Conservation (phyloP, 1,140 invertebrate genomes). For the Dinothrombium tinctorium region DNA sequence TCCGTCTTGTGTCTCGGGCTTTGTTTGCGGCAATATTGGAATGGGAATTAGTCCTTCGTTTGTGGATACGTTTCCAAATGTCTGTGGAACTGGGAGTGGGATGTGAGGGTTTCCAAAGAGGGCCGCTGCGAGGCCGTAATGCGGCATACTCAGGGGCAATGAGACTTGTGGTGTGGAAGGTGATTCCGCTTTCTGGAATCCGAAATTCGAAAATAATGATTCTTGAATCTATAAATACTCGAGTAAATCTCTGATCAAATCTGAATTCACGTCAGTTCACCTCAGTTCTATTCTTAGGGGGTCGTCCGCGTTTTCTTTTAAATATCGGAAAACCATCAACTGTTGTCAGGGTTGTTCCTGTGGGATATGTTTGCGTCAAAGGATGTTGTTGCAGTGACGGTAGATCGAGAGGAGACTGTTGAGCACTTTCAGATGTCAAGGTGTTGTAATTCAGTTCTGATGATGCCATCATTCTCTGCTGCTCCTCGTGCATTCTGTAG, state of each 20-base stretch:
- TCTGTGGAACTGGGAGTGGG: too few relatives aligned
- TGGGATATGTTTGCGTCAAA: slow-evolving; percentile 26
- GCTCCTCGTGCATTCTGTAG: slow-evolving; percentile 59
- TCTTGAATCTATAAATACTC: too few relatives aligned
- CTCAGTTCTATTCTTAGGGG: slow-evolving; percentile 53
- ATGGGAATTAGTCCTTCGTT: slow-evolving; percentile 7
- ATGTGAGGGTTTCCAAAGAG: too few relatives aligned
- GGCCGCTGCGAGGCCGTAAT: too few relatives aligned
- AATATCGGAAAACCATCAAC: slow-evolving; percentile 51
- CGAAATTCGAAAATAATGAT: too few relatives aligned
- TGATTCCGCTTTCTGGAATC: too few relatives aligned
- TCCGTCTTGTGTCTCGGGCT: slow-evolving; percentile 21
- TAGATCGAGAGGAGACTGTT: neutral
- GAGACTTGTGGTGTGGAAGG: too few relatives aligned
- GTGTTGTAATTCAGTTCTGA: slow-evolving; percentile 18
- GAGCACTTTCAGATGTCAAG: slow-evolving; percentile 1
- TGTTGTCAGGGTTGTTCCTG: slow-evolving; percentile 26
- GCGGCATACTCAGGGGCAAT: too few relatives aligned
- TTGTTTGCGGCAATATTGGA: slow-evolving; percentile 8
- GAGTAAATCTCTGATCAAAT: too few relatives aligned
- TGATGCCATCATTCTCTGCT: slow-evolving; percentile 28
- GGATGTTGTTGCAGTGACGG: slow-evolving; percentile 11
- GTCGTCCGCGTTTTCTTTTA: slow-evolving; percentile 61
- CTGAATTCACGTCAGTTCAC: too few relatives aligned
- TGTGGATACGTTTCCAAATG: too few relatives aligned